Conservation (phyloP, 2,113 vertebrate genomes). For the Cichladusa arquata region DNA sequence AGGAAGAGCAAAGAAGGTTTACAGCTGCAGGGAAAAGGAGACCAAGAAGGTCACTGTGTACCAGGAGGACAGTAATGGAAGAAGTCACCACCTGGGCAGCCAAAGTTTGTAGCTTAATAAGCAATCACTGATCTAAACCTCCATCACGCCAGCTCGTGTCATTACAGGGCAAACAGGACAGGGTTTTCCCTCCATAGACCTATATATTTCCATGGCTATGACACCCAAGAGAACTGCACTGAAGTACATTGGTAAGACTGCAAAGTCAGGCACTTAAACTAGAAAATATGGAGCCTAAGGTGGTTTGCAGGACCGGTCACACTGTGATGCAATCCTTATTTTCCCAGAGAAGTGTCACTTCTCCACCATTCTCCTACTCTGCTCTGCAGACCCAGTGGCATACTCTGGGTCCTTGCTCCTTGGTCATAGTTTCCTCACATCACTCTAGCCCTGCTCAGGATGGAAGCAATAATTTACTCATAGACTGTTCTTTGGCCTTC, state of each 20-base stretch:
- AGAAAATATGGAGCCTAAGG: conserved; percentile 7
- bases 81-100: not conserved
- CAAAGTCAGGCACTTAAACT: not conserved
- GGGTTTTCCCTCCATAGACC: not conserved
- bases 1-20: not conserved
- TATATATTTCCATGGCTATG: not conserved
- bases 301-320: not conserved
- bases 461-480: conserved; percentile 15
- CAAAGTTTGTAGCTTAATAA: conserved; percentile 11
- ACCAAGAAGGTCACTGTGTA: not conserved
- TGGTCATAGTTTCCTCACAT: not conserved
- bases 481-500: conserved; percentile 29
- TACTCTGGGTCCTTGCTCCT: not conserved
- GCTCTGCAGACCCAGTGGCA: accelerated
- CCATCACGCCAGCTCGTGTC: not conserved
- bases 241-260: not conserved
- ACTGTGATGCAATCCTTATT: not conserved
- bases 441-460: not conserved
- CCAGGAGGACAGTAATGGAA: not conserved
- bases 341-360: not conserved
- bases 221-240: not conserved
- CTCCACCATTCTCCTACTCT: not conserved
- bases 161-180: not conserved
- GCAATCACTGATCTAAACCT: not conserved
- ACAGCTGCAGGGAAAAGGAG: not conserved